Base-by-base conservation (phyloP, 2,797 vertebrate species). In the Carduelis carduelis region DNA sequence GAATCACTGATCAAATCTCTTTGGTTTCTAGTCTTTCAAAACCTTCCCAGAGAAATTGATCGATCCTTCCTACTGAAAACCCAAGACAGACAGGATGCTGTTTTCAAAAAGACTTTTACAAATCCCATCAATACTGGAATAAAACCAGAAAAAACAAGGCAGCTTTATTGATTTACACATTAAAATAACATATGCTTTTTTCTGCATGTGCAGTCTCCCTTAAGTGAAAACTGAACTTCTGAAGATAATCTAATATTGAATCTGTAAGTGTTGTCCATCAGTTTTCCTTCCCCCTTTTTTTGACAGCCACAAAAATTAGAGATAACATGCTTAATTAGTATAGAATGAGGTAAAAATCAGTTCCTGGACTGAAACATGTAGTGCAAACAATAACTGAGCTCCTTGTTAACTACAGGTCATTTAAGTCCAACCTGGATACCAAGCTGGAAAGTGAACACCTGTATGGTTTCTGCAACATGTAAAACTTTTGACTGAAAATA, bases 261-360 rank as follows among this genome's bases (percentile, higher is more conserved):
- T 95, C 96, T 96, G 0, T 24, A 94, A 94, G 59, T 93, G 84
- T 97, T 95, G 96, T 32, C 60, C 71, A 87, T 80, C 61, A 80
- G 59, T 86, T 72, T 69, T 87, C 78, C 76, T 87, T 87, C 43
- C 56, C 35, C 21, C 10, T 6, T 14, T 30, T 70, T 37, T 50
- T 39, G 47, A 96, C 87, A 96, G 87, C 92, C 83, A 91, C 74
- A 91, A 75, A 97, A 98, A 98, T 97, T 96, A 97, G 97, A 86
- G 78, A 96, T 95, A 98, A 97, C 91, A 94, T 89, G 94, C 95
- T 96, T 97, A 95, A 95, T 87, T 94, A 90, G 86, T 93, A 92
- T 92, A 97, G 97, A 97, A 96, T 72, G 90, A 97, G 87, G 95
- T 94, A 96, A 97, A 98, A 98, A 98, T 97, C 97, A 78, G 96